Evolutionary conservation across 1,140 invertebrate species (phyloP).

Genomic region (Maconellicoccus hirsutus): DNA sequence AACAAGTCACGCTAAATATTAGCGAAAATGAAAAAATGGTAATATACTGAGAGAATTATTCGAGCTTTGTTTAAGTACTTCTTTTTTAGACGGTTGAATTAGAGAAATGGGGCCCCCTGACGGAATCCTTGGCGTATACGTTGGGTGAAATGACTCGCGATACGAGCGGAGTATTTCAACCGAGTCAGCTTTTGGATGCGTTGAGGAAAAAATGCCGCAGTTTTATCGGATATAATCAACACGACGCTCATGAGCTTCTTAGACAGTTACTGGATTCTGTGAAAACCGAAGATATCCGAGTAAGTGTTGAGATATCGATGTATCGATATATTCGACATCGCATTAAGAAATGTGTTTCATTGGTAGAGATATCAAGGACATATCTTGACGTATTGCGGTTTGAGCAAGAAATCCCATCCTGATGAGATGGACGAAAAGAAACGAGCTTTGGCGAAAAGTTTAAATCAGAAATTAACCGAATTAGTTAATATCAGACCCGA

Average conservation of each 20-base stretch:
- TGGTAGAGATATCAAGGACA: constrained; percentile 60
- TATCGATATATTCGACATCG: not conserved
- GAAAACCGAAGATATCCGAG: constrained; percentile 46
- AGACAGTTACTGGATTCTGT: constrained; percentile 78
- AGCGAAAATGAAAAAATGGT: constrained; percentile 31
- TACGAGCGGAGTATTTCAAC: constrained; percentile 41
- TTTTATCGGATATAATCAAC: constrained; percentile 87
- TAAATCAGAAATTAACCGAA: constrained; percentile 30
- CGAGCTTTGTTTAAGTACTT: too few species aligned
- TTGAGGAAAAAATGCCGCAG: constrained; percentile 65
- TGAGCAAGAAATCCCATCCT: constrained; percentile 51
- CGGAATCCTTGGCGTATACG: constrained; percentile 51
- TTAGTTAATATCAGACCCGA: constrained; percentile 35
- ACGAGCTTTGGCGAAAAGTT: constrained; percentile 54
- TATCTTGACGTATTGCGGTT: constrained; percentile 57
- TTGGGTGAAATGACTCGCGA: constrained; percentile 34
- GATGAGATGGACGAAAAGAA: constrained; percentile 58
- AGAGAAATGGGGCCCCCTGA: constrained; percentile 57
- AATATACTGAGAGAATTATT: too few species aligned
- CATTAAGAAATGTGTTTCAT: constrained; percentile 25
- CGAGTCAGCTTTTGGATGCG: constrained; percentile 56
- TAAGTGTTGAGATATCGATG: constrained; percentile 25
- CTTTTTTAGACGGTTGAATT: constrained; percentile 43
- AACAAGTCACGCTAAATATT: constrained; percentile 54
- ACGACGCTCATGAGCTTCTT: constrained; percentile 91